Conservation (phyloP, 2,113 vertebrate genomes). For the Spermophilus dauricus region DNA sequence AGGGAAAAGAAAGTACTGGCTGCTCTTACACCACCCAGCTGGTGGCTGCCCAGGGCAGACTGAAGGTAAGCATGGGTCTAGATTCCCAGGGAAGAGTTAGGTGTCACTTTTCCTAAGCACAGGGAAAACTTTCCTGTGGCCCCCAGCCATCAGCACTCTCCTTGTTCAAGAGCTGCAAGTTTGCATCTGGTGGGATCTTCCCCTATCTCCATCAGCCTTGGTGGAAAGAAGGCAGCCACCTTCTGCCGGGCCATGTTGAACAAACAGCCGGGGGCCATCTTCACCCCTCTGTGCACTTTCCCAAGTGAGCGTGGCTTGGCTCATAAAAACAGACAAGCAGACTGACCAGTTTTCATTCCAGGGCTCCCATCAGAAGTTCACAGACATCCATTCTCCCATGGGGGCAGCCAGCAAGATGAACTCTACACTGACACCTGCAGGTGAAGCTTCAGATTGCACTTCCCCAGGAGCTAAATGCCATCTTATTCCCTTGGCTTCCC, state of each 20-base stretch:
- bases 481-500: not conserved
- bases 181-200: not conserved
- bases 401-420: not conserved
- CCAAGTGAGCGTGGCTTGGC: not conserved
- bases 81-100: not conserved
- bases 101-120: not conserved
- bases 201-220: not conserved
- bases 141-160: not conserved
- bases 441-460: not conserved
- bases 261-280: not conserved
- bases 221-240: not conserved
- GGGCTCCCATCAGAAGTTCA: not conserved
- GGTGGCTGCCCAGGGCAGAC: not conserved
- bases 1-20: too few species aligned
- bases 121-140: not conserved
- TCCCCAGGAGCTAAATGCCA: not conserved
- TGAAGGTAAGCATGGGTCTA: not conserved
- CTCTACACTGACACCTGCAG: constrained; percentile 65
- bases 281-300: not conserved
- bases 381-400: not conserved
- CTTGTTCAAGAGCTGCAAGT: not conserved
- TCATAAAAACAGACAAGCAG: not conserved
- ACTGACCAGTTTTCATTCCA: not conserved
- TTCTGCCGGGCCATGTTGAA: not conserved
- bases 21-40: not conserved